phyloP scores from a whole-genome alignment of 2,888 invertebrate genomes.

The Parelbella ahira region DNA sequence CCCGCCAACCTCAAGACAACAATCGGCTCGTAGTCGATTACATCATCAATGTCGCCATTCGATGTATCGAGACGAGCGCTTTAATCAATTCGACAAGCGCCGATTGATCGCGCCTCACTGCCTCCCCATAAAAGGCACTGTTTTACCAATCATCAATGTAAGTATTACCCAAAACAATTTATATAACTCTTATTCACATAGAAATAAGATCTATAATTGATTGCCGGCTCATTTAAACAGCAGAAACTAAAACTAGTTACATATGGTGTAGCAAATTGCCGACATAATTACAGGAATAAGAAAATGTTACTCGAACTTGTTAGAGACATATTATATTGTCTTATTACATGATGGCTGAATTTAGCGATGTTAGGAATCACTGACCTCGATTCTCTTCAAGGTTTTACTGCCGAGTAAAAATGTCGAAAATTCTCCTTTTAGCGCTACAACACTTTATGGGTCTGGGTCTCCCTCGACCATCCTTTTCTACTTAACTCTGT shows the following conservation, averaged over 20 bases:
- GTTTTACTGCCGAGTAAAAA: too few relatives aligned
- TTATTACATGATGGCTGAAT: too few relatives aligned
- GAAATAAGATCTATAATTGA: constrained; percentile 1
- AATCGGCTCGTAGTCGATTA: constrained; percentile 43
- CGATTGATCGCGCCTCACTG: constrained; percentile 34
- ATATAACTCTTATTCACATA: background rate
- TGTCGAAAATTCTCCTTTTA: too few relatives aligned
- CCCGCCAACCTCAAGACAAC: too few relatives aligned
- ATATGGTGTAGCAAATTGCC: constrained; percentile 37
- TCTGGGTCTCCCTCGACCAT: too few relatives aligned
- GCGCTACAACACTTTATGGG: too few relatives aligned
- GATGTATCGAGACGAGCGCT: constrained; percentile 41
- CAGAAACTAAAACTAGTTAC: background rate
- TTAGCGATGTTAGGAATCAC: too few relatives aligned
- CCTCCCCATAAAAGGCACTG: constrained; percentile 33
- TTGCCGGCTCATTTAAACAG: background rate
- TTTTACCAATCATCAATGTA: constrained; percentile 11
- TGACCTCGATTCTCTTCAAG: too few relatives aligned
- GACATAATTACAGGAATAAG: constrained; percentile 43
- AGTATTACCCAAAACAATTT: background rate
- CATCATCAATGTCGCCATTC: constrained; percentile 60
- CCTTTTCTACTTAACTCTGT: too few relatives aligned
- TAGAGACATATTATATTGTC: too few relatives aligned
- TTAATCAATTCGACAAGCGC: constrained; percentile 59
- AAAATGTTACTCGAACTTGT: too few relatives aligned